Conservation (phyloP, 1,140 invertebrate species). For the Drosophila novamexicana region DNA sequence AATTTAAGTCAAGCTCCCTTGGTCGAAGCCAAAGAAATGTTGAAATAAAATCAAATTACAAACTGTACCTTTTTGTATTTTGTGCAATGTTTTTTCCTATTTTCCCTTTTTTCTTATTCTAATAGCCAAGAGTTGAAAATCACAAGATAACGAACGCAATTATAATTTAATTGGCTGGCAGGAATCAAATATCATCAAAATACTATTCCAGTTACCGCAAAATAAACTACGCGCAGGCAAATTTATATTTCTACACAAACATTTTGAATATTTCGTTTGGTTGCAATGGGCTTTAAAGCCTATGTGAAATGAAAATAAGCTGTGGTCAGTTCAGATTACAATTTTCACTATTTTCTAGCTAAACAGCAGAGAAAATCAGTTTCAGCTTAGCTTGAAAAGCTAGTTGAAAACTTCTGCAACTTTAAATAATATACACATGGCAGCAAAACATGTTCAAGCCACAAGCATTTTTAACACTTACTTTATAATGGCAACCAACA, state of each 20-base stretch:
- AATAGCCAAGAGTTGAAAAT: background rate
- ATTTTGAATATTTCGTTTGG: too few species aligned
- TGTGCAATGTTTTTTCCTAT: background rate
- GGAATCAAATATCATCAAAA: background rate
- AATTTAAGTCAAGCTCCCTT: constrained; percentile 25
- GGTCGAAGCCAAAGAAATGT: constrained; percentile 17
- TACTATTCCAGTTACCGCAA: background rate
- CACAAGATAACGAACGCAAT: background rate
- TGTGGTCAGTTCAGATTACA: too few species aligned
- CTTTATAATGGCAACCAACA: too few species aligned
- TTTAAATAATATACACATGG: too few species aligned
- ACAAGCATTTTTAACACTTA: too few species aligned
- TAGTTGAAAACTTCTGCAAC: too few species aligned
- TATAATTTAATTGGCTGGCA: constrained; percentile 4
- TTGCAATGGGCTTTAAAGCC: too few species aligned
- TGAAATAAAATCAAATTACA: constrained; percentile 29
- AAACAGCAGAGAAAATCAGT: too few species aligned
- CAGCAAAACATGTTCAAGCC: too few species aligned
- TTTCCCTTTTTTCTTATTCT: background rate
- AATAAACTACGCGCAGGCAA: background rate
- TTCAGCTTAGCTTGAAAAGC: too few species aligned
- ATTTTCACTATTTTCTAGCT: too few species aligned
- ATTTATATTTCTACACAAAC: background rate
- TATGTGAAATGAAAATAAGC: too few species aligned
- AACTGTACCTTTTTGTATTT: constrained; percentile 3